Base-by-base conservation (phyloP, 2,113 vertebrate genomes). In the Lontra canadensis region DNA sequence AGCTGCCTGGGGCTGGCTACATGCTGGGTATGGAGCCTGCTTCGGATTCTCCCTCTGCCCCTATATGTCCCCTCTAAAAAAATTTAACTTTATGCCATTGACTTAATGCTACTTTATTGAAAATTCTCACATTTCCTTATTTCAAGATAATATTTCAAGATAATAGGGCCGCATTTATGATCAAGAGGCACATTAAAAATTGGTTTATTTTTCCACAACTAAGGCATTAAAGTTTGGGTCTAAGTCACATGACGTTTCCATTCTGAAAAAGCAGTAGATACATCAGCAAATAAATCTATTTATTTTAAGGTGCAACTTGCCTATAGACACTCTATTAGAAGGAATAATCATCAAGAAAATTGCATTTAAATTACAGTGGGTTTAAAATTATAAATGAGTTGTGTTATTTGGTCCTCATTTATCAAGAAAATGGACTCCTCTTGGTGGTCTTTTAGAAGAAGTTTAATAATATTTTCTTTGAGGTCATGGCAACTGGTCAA, bases 41-140 rank as follows among this genome's bases (percentile, higher is more conserved):
- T 69, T 69, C 18, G 31, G 31, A 67, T 34, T 67, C 31, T 67
- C 63, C 63, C 67, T 69, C 67, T 69, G 18, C 34, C 34, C 34
- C 67, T 69, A 9, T 20, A 36, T 18, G 31, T 8, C 17, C 34
- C 4, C 67, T 69, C 67, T 69, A 36, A 69, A 69, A 67, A 47
- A 96, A 81, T 81, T 88, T 59, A 89, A 31, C 82, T 94, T 94
- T 71, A 84, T 90, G 23, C 10, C 71, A 92, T 84, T 94, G 74
- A 69, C 14, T 82, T 86, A 96, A 95, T 65, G 44, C 42, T 95
- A 39, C 2, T n/a, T 57, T 95, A 63, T 67, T 44, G 34, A 85
- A 92, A 85, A 93, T 52, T 47, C 49, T 85, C 12, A 61, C 39
- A 52, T 79, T 96, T 96, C 34, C 39, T 89, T 78, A 47, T 96